Base-by-base conservation (phyloP, 1,140 invertebrate genomes). In the Drosophila micromelanica region DNA sequence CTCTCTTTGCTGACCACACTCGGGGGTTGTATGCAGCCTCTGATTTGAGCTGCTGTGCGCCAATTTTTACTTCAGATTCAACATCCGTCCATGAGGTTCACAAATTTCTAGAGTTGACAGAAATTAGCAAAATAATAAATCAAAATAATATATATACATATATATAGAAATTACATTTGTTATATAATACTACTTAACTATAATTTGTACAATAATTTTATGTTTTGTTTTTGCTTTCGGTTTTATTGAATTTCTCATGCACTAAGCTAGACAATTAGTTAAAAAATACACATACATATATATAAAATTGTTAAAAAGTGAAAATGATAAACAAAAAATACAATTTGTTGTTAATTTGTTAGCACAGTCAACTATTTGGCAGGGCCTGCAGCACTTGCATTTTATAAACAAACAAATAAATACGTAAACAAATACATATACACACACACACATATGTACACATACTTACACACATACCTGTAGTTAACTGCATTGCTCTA, bases 31-130 rank as follows among this genome's bases (percentile, higher is more conserved):
- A 87, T 82, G 82, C 84, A 89, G 82, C 76, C 79, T 70, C 59
- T 74, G 55, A 8, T 43, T 57, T 74, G 52, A 77, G 75, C 76
- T 67, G 73, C 84, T 87, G 84, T 84, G 84, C 84, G 79, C 84
- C 64, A 84, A 76, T 78, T 89, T 81, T 87, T 79, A 89, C 84
- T 89, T 89, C 85, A 89, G 76, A 89, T 84, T 90, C 32, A 85
- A 90, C 85, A 89, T 89, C 84, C 84, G 84, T 89, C 84, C 84
- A 89, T 90, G 85, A 89, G 81, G 84, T 89, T 89, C 84, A 89
- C 84, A 89, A 57, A 70, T 49, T 61, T 78, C 60, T 70, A 79
- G 45, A 59, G 57, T 40, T 75, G 30, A 37, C 27, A 42, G 13
- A 69, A 70, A 57, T 59, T 72, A 59, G 55, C 57, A 42, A 49